These are phyloP conservation scores for Xiphias gladius DNA, from an alignment of 2,113 vertebrate species.

Conservation along the genomic window DNA sequence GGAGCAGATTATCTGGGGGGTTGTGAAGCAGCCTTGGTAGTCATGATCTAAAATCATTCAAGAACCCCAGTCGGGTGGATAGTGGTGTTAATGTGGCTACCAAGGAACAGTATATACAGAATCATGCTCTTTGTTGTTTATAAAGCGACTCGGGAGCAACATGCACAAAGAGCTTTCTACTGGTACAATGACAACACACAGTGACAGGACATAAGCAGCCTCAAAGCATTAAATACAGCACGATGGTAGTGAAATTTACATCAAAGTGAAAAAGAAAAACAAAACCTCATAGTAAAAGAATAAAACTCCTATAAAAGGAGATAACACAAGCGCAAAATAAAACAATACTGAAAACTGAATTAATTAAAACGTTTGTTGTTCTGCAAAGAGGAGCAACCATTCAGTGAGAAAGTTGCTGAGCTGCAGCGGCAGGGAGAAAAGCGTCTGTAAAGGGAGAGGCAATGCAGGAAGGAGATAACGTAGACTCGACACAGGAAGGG, in stretches of 20 bases:
- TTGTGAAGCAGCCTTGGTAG: background rate
- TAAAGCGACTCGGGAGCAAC: too few species aligned
- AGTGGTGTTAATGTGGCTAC: background rate
- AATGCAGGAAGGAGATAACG: background rate
- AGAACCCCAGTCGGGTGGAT: constrained; percentile 4
- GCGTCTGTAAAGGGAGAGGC: background rate
- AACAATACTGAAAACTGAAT: background rate
- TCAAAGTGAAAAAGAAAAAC: background rate
- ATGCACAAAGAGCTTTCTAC: background rate
- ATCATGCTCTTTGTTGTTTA: too few species aligned
- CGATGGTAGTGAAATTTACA: background rate
- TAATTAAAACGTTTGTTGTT: constrained; percentile 1
- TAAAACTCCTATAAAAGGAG: background rate
- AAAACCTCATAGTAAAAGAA: too few species aligned
- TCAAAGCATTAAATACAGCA: background rate
- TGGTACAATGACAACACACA: background rate
- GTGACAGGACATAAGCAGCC: background rate
- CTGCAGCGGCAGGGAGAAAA: background rate
- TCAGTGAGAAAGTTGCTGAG: background rate
- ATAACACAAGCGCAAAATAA: background rate
- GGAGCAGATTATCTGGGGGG: constrained; percentile 14
- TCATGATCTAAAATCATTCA: constrained; percentile 23
- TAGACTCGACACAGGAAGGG: background rate
- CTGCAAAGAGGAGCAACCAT: background rate
- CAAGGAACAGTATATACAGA: too few species aligned